Base-by-base conservation (phyloP, 2,888 invertebrate species). In the Xanthorhoe designata region DNA sequence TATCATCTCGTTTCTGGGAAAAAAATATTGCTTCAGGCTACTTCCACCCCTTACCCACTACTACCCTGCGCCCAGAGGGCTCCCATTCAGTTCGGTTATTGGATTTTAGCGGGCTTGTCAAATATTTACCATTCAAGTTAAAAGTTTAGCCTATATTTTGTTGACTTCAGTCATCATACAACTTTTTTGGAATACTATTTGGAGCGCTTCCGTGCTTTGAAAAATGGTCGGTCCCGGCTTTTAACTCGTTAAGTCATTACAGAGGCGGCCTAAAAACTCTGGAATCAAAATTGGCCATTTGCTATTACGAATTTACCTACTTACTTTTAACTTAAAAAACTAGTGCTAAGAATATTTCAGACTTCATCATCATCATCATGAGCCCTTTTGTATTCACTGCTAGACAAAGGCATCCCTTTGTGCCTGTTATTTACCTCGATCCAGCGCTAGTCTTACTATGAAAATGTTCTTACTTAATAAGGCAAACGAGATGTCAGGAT, bases 41-140 rank as follows among this genome's bases (percentile, higher is more conserved):
- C 29, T 32, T 52, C 15, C 15, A 52, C 52, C 32, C 52, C 15
- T 52, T n/a, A 32, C 19, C 10, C 29, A 24, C 52, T 32, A n/a
- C 9, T 24, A 24, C 24, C 6, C 51, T 51, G 24, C 24, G n/a
- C 29, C 50, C 19, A n/a, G 32, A 32, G 52, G 52, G 35, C 5
- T 53, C 29, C 29, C 6, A 29, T 29, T 13, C n/a, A 52, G 52
- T 52, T 7, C 15, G n/a, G 52, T 52, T 52, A 29, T 52, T 52
- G 52, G n/a, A 52, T 52, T 8, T 42, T 13, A 42, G 15, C 52
- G 10, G n/a, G 52, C n/a, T 8, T 7, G 29, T 52, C 29, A 13
- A 29, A 8, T 29, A 32, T 52, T 52, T 24, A 29, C 29, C 13
- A 15, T 29, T 4, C 24, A 24, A 24, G 13, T 51, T 51, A 51